Percentiles rank a stretch among this genome's conserved stretches.
phyloP scores from a whole-genome alignment of 2,888 invertebrate genomes.

The Auanema freiburgensis region DNA sequence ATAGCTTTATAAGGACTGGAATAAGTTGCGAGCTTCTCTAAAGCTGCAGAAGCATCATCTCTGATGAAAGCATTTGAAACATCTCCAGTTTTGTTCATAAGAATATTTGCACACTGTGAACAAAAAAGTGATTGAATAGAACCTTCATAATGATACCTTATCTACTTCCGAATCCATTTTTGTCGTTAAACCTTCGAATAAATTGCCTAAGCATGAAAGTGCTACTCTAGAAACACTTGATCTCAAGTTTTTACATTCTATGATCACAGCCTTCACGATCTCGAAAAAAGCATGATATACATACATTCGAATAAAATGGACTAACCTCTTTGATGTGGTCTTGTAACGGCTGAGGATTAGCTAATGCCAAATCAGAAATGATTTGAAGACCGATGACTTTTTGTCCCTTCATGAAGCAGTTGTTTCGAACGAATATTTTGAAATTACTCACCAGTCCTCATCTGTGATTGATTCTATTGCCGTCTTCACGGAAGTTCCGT shows the following conservation, averaged over 20 bases:
- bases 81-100: slow-evolving; percentile 68
- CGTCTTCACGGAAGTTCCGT: neutral
- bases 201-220: slow-evolving; percentile 79
- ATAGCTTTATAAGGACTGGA: slow-evolving; percentile 71
- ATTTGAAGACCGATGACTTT: slow-evolving; percentile 74
- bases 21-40: slow-evolving; percentile 81
- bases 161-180: slow-evolving; percentile 70
- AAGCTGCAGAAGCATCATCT: slow-evolving; percentile 81
- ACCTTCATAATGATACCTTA: slow-evolving; percentile 36
- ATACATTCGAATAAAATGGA: neutral
- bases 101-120: slow-evolving; percentile 38
- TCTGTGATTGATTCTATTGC: slow-evolving; percentile 41
- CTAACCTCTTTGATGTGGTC: slow-evolving; percentile 42
- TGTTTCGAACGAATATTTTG: neutral
- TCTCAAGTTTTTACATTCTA: slow-evolving; percentile 76
- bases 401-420: slow-evolving; percentile 72
- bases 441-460: slow-evolving; percentile 39
- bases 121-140: neutral
- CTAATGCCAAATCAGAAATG: slow-evolving; percentile 39
- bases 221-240: slow-evolving; percentile 89
- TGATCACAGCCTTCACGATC: slow-evolving; percentile 38
- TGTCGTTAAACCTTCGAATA: slow-evolving; percentile 72
- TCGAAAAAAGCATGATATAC: slow-evolving; percentile 13
- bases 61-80: slow-evolving; percentile 91
- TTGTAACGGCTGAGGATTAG: slow-evolving; percentile 30